Evolutionary conservation across 2,113 vertebrate genomes (phyloP), one percentile per base, ranked within the genome.

Genomic region (Acanthisitta chloris): DNA sequence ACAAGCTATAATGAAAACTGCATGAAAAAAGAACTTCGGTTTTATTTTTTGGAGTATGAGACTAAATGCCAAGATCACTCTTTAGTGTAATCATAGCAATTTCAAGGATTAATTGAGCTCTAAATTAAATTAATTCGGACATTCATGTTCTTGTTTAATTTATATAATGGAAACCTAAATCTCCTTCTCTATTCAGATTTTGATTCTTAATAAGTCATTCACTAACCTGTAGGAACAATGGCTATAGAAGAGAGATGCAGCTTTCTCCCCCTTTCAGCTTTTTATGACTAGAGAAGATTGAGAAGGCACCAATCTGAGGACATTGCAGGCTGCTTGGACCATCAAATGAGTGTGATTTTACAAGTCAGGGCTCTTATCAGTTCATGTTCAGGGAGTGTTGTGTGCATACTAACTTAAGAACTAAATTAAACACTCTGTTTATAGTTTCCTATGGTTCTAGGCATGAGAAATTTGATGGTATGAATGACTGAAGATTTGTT

Each of bases 401-500:
- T 69, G 38, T 83, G 20, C 40, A 64, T 72, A 16, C 4, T 51
- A 66, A 58, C 12, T 58, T 45, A 14, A 42, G 45, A 84, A 92
- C 76, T 43, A 86, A 76, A 82, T 52, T 3, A 84, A 90, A 80
- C 61, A 14, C 34, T 78, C n/a, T 33, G 17, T 69, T 81, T 76
- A 61, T 45, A 81, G 16, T 76, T 82, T 89, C n/a, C 65, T 86
- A 8, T 85, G 69, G 40, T 69, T 91, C 69, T 80, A 82, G 52
- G 13, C 26, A 83, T 55, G 46, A 83, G 54, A 92, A 96, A 81
- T 65, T 52, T 77, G 48, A 77, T 77, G 38, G 42, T 70, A 40
- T 69, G 45, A 86, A 76, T 82, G 17, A 58, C 84, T 78, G n/a
- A 66, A 90, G 58, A 58, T 86, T 54, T 81, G 19, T 61, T 92